Base-by-base conservation (phyloP, 2,888 invertebrate species). In the Endotricha flammealis region DNA sequence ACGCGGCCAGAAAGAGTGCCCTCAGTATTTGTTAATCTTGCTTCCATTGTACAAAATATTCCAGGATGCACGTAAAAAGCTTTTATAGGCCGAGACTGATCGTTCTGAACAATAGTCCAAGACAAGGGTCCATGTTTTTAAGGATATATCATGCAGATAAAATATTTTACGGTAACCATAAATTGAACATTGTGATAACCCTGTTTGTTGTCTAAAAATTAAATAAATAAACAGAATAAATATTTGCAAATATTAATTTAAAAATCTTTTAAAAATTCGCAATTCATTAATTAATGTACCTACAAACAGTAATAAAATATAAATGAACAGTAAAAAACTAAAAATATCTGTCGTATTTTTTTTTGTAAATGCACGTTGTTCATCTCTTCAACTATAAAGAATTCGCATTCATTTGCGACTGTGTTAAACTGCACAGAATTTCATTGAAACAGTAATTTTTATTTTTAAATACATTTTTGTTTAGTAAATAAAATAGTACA, bases 1-100 rank as follows among this genome's bases (percentile, higher is more conserved):
- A 78, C 44, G 44, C 48, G 50, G 58, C 67, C 57, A 69, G 70
- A 74, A 75, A 69, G 71, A 77, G 76, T 77, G 67, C 69, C 75
- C 70, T 63, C 70, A 57, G 65, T 70, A 66, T 81, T 81, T 78
- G 80, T 75, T 80, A 77, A 77, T 79, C 76, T 77, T 69, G 61
- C 67, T 70, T 75, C 72, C 71, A 74, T 75, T 76, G 74, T 77
- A 65, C 69, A 63, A 72, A 77, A 75, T 75, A 72, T 71, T 68
- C 66, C 60, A 58, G 56, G 60, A 54, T 57, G 57, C 55, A 58
- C 61, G 47, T 46, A 48, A 46, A 45, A 48, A 46, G 42, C 46
- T 43, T 46, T 43, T 33, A 34, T 33, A 31, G 30, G 32, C 30
- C 13, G 32, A 14, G 32, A 32, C 30, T 10, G 12, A 30, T 20